These are phyloP conservation scores for Netelia virgata DNA, from an alignment of 2,888 invertebrate species.

Conservation along the genomic window DNA sequence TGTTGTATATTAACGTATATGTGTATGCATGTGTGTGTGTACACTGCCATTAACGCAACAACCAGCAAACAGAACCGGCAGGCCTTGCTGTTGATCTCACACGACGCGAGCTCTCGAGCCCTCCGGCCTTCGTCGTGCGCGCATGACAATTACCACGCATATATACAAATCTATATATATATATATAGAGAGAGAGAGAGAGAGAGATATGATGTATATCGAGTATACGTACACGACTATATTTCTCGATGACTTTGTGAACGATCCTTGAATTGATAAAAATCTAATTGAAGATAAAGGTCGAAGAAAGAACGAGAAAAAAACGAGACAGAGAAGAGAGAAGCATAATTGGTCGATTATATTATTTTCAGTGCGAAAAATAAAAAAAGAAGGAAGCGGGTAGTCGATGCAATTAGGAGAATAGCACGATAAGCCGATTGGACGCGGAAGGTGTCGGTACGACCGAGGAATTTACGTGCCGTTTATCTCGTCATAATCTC, in stretches of 20 bases:
- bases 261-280: background rate
- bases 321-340: background rate
- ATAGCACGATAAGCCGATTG: too few relatives aligned
- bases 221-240: background rate
- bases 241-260: background rate
- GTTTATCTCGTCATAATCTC: too few relatives aligned
- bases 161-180: slow-evolving; percentile 5
- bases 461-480: too few relatives aligned
- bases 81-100: slow-evolving; percentile 67
- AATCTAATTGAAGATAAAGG: background rate
- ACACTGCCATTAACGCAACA: slow-evolving; percentile 55
- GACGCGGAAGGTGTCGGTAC: too few relatives aligned
- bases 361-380: background rate
- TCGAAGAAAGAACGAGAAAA: too few relatives aligned
- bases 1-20: slow-evolving; percentile 7
- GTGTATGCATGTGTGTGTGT: slow-evolving; percentile 26
- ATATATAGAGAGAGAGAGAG: background rate
- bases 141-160: slow-evolving; percentile 63
- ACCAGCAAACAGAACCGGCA: slow-evolving; percentile 61
- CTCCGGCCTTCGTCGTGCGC: slow-evolving; percentile 65
- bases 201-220: background rate
- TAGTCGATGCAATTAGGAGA: too few relatives aligned
- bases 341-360: background rate
- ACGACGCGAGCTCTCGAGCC: slow-evolving; percentile 61
- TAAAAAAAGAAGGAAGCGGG: too few relatives aligned